Evolutionary conservation across 1,140 invertebrate genomes (phyloP).

Genomic region (Drosophila tani): DNA sequence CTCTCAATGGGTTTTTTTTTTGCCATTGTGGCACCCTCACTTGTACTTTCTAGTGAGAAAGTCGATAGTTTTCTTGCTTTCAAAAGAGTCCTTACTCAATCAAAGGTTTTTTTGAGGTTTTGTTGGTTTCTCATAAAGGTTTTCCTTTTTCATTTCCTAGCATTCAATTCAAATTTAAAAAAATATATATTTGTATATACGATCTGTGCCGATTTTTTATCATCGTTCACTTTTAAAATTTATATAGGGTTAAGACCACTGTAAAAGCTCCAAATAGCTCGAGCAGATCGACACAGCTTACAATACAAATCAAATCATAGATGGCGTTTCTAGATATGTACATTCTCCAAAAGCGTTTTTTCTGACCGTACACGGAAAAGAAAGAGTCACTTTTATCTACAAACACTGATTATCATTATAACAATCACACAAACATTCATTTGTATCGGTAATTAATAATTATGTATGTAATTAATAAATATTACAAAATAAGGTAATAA

Average conservation of each 20-base stretch:
- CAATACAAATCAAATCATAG: not conserved
- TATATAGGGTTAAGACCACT: not conserved
- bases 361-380: no score
- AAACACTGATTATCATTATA: no score
- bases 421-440: no score
- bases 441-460: no score
- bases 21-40: no score
- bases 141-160: not conserved
- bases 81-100: not conserved
- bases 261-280: not conserved
- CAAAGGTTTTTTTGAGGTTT: not conserved
- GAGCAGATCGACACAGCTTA: not conserved
- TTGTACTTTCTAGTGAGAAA: not conserved
- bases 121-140: not conserved
- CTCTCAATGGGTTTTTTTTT: not conserved
- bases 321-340: slow-evolving; percentile 9
- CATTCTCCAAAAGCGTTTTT: no score
- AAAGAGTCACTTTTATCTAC: no score
- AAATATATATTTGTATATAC: not conserved
- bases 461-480: no score
- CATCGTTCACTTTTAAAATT: not conserved
- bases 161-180: not conserved
- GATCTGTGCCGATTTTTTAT: not conserved
- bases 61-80: not conserved
- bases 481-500: no score